Evolutionary conservation across 1,140 invertebrate species (phyloP), one percentile per base, ranked within the genome.

Genomic region (Drosophila suzukii): DNA sequence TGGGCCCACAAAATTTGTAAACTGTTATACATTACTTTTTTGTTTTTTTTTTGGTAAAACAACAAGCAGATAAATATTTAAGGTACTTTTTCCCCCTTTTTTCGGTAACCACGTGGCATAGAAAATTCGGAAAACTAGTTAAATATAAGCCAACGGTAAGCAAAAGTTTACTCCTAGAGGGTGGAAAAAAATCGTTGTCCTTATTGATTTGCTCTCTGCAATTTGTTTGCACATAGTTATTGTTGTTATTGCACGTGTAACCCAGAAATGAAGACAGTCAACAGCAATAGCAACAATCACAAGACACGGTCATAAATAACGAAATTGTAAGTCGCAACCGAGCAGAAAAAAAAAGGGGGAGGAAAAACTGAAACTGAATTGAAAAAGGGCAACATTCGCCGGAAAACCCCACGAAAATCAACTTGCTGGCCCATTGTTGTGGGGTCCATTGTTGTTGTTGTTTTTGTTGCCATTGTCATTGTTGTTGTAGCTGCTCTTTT

Each of bases 161-260:
- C 39, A 27, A 65, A 81, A 85, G 55, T 55, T 39, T 49, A 55
- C 59, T 61, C 57, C 20, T 10, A 0, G 54, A 24, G 34, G 36
- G 5, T 46, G 36, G 15, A 41, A 47, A 59, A 60, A 20, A 32
- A 27, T 55, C 13, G 27, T 47, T 59, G 53, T 60, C 71, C 47
- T 66, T 44, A 90, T 89, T 89, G 85, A 90, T 89, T 81, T 81
- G 85, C 62, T 80, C 57, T 80, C 34, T 71, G 78, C 83, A 77
- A 88, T 84, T 88, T 89, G 84, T 88, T 83, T 77, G 84, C 65
- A 88, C 72, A 54, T 36, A 63, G 57, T 51, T 57, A 34, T 41
- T 58, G 46, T 72, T 81, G 59, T 79, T 80, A 49, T 62, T 56
- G 65, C 58, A 68, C 66, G 60, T 88, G 75, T 88, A 88, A 82